Evolutionary conservation across 2,797 vertebrate species (phyloP).

Genomic region (Menidia menidia): DNA sequence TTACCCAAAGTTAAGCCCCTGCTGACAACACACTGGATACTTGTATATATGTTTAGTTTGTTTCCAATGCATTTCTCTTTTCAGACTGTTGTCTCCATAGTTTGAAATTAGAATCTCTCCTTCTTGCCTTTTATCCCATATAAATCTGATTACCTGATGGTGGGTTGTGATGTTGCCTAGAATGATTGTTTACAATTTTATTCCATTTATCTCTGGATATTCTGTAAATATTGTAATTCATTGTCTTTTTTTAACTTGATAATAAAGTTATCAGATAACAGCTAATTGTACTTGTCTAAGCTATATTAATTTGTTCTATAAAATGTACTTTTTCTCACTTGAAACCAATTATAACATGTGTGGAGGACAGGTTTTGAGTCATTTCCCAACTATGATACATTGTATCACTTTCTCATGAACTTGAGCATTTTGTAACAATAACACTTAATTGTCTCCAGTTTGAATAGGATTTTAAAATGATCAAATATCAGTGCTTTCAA

Average conservation of each 20-base stretch:
- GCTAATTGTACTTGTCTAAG: conserved; percentile 28
- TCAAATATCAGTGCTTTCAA: too few relatives aligned
- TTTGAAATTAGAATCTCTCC: conserved; percentile 84
- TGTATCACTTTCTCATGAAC: too few relatives aligned
- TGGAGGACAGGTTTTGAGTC: too few relatives aligned
- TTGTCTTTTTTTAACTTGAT: conserved; percentile 99
- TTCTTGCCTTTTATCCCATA: conserved; percentile 85
- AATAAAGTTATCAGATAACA: conserved; percentile 97
- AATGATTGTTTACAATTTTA: conserved; percentile 96
- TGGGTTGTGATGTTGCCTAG: conserved; percentile 94
- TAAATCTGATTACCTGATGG: conserved; percentile 86
- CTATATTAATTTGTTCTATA: neutral
- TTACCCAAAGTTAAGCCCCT: conserved; percentile 74
- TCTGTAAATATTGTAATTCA: conserved; percentile 99
- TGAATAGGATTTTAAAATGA: too few relatives aligned
- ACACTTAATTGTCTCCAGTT: too few relatives aligned
- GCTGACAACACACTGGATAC: conserved; percentile 88
- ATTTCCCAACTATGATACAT: too few relatives aligned
- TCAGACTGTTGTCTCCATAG: conserved; percentile 83
- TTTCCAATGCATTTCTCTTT: conserved; percentile 76
- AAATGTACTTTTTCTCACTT: neutral
- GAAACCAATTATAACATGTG: neutral
- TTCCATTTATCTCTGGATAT: conserved; percentile 94
- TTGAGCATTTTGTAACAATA: too few relatives aligned
- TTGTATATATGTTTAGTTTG: conserved; percentile 85